Evolutionary conservation across 2,113 vertebrate species (phyloP).

Genomic region (human (Homo sapiens)): GRCh38 chrX:111521501-111522000

Average conservation of each 20-base stretch:
- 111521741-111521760: constrained; percentile 31
- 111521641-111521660: constrained; percentile 30
- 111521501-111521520: constrained; percentile 41
- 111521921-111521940: constrained; percentile 18
- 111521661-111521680: background rate
- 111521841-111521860: constrained; percentile 26
- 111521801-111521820: background rate
- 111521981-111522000: constrained; percentile 37
- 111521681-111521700: background rate
- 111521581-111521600: background rate
- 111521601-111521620: constrained; percentile 33
- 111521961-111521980: constrained; percentile 41
- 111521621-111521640: constrained; percentile 41
- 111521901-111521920: constrained; percentile 32
- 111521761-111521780: constrained; percentile 36
- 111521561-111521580: constrained; percentile 48
- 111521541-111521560: background rate
- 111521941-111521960: constrained; percentile 6
- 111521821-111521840: constrained; percentile 18
- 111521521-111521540: constrained; percentile 47
- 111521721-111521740: background rate
- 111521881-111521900: constrained; percentile 33
- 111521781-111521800: constrained; percentile 12
- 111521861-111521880: background rate
- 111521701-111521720: constrained; percentile 19